These are phyloP conservation scores for Hippocampus zosterae DNA, from an alignment of 2,113 vertebrate genomes.

Conservation along the genomic window DNA sequence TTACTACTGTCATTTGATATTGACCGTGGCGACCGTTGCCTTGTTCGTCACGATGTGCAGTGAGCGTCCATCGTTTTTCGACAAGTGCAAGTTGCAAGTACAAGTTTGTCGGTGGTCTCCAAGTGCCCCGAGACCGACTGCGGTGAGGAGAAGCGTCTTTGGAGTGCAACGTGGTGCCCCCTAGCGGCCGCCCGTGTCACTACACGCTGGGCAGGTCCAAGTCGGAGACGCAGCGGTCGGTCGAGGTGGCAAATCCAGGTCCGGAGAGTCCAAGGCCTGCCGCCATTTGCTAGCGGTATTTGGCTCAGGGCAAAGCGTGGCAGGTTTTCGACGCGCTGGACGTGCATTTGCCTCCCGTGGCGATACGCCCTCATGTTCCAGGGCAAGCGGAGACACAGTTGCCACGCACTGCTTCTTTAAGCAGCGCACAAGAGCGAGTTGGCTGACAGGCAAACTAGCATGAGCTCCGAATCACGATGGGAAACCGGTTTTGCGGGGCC, in stretches of 20 bases:
- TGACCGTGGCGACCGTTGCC: neutral
- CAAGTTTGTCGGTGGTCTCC: too few relatives aligned
- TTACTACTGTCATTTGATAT: too few relatives aligned
- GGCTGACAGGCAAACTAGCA: slow-evolving; percentile 62
- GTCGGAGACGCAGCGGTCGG: too few relatives aligned
- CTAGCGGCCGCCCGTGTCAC: neutral
- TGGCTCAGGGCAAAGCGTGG: too few relatives aligned
- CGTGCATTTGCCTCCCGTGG: too few relatives aligned
- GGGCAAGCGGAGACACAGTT: neutral
- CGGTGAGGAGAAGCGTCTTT: too few relatives aligned
- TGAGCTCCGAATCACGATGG: slow-evolving; percentile 68
- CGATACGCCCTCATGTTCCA: neutral
- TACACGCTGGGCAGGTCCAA: neutral
- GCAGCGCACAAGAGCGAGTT: neutral
- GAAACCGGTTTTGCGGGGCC: slow-evolving; percentile 66
- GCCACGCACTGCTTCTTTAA: neutral
- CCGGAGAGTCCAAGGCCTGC: too few relatives aligned
- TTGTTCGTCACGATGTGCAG: neutral
- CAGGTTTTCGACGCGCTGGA: too few relatives aligned
- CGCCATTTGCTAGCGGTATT: too few relatives aligned
- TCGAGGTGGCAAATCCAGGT: too few relatives aligned
- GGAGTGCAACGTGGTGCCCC: neutral
- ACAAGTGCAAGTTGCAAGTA: too few relatives aligned
- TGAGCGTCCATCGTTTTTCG: neutral
- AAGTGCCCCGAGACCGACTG: too few relatives aligned